These are phyloP conservation scores for Nicator chloris DNA, from an alignment of 2,113 vertebrate genomes.

Conservation along the genomic window DNA sequence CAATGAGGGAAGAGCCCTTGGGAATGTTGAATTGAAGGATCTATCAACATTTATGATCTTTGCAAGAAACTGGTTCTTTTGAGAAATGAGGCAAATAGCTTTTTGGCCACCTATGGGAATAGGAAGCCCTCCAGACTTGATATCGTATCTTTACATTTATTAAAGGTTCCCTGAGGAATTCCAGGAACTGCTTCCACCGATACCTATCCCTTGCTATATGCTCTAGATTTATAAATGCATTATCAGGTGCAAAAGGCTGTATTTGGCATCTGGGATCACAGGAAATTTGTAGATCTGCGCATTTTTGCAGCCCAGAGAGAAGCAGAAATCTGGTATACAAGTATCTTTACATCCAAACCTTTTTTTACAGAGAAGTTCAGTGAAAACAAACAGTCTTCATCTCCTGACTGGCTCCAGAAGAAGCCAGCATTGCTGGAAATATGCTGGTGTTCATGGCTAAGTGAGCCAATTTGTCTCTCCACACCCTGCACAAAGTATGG, in stretches of 20 bases:
- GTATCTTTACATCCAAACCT: background rate
- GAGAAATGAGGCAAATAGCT: background rate
- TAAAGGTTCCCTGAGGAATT: background rate
- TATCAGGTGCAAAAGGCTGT: background rate
- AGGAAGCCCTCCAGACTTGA: background rate
- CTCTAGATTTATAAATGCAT: background rate
- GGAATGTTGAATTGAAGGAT: background rate
- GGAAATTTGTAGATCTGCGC: background rate
- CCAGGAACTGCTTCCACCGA: background rate
- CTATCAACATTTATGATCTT: background rate
- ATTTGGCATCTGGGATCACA: background rate
- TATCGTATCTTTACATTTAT: background rate
- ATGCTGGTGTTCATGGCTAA: fast-evolving
- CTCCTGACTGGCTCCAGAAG: background rate
- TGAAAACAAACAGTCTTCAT: background rate
- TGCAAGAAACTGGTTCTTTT: background rate
- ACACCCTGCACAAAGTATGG: background rate
- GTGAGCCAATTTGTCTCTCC: background rate
- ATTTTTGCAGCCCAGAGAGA: background rate
- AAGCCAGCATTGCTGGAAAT: background rate
- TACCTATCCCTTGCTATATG: background rate
- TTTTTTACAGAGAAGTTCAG: background rate
- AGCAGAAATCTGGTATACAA: background rate
- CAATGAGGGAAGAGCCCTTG: background rate
- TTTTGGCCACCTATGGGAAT: background rate